Conservation (phyloP, 1,140 invertebrate species). For the Platyscapa corneri region DNA sequence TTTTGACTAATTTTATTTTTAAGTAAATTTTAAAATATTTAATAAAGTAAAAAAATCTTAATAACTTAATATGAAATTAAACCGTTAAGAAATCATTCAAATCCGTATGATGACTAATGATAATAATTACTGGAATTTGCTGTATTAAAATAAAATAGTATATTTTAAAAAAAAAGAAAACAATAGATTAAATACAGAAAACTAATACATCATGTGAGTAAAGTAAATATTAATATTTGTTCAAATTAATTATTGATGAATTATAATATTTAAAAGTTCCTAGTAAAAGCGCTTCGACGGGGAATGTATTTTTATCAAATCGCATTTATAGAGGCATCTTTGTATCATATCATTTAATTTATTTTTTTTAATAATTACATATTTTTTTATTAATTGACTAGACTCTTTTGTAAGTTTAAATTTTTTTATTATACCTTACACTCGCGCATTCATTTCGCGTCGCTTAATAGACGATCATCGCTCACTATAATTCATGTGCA, state of each 20-base stretch:
- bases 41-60: too few species aligned
- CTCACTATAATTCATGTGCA: background rate
- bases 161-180: background rate
- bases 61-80: too few species aligned
- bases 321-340: conserved; percentile 69
- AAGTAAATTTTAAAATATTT: too few species aligned
- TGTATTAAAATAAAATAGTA: background rate
- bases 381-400: conserved; percentile 53
- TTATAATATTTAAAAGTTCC: background rate
- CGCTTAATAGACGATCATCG: background rate
- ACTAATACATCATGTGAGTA: background rate
- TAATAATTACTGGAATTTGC: background rate
- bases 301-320: conserved; percentile 52
- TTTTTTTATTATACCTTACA: conserved; percentile 3
- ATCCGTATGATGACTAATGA: background rate
- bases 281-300: conserved; percentile 55
- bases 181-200: background rate
- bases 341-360: conserved; percentile 70
- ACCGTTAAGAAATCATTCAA: too few species aligned
- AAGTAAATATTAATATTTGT: background rate
- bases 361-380: conserved; percentile 55
- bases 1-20: too few species aligned
- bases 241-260: background rate
- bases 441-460: background rate
- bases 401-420: conserved; percentile 43